Conservation (phyloP, 2,888 invertebrate genomes). For the Drosophila mulleri region DNA sequence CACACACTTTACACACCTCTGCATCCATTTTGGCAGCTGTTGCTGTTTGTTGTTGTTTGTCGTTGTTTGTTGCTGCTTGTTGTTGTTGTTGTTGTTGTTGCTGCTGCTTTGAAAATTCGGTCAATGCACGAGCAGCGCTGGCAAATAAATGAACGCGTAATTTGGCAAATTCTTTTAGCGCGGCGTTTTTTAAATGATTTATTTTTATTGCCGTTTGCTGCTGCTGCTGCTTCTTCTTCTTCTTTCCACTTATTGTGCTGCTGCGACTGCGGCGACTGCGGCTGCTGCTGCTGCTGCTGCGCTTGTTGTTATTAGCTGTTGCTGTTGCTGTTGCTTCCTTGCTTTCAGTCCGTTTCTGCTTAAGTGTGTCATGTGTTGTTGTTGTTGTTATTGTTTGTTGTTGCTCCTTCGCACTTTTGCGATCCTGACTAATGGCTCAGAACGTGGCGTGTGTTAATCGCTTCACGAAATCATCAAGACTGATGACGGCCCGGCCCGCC, state of each 20-base stretch:
- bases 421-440: constrained; percentile 37
- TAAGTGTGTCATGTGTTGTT: constrained; percentile 27
- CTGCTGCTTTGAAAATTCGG: constrained; percentile 52
- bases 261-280: neutral
- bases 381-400: constrained; percentile 4
- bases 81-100: constrained; percentile 20
- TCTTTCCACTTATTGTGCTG: constrained; percentile 11
- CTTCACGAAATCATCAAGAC: constrained; percentile 83
- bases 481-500: constrained; percentile 72
- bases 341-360: constrained; percentile 2
- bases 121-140: constrained; percentile 51
- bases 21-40: constrained; percentile 63
- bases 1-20: constrained; percentile 67
- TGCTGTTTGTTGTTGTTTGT: constrained; percentile 9
- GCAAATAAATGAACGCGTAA: constrained; percentile 47
- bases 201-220: constrained; percentile 52
- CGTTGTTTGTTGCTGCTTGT: constrained; percentile 18
- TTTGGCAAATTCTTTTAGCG: constrained; percentile 49
- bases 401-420: constrained; percentile 13
- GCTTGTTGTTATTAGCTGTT: constrained; percentile 17
- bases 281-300: constrained; percentile 16
- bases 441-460: constrained; percentile 78
- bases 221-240: constrained; percentile 10
- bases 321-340: constrained; percentile 6
- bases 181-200: constrained; percentile 59